These are phyloP conservation scores for Ceratotherium simum DNA, from an alignment of 2,113 vertebrate genomes.

Conservation along the genomic window DNA sequence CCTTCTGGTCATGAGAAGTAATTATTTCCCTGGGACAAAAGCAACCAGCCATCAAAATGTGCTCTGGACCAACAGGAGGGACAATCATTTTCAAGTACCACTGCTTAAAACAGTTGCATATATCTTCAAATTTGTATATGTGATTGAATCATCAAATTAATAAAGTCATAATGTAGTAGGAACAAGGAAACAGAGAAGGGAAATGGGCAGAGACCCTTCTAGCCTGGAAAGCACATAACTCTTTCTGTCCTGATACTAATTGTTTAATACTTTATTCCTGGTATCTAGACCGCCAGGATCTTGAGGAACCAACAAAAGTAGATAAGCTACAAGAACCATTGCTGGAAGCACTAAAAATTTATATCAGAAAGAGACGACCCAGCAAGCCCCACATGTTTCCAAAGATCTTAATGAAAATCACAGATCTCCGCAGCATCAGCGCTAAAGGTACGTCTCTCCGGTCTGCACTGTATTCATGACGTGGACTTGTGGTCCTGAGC, in stretches of 20 bases:
- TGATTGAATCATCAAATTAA: background rate
- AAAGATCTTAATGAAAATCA: slow-evolving; percentile 99
- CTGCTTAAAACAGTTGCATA: background rate
- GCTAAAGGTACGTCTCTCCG: slow-evolving; percentile 91
- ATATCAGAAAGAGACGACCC: slow-evolving; percentile 95
- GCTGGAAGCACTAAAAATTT: slow-evolving; percentile 97
- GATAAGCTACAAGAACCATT: slow-evolving; percentile 96
- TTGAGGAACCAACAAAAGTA: slow-evolving; percentile 96
- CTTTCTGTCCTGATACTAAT: background rate
- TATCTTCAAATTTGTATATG: background rate
- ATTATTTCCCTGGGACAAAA: background rate
- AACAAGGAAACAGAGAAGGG: background rate
- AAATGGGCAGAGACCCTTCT: background rate
- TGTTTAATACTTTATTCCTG: slow-evolving; percentile 9
- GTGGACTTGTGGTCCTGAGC: background rate
- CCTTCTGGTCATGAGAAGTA: slow-evolving; percentile 81
- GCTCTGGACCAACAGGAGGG: background rate
- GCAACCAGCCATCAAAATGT: background rate
- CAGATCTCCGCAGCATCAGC: slow-evolving; percentile 97
- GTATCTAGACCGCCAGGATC: slow-evolving; percentile 94
- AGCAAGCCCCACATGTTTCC: slow-evolving; percentile 98
- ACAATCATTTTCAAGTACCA: background rate
- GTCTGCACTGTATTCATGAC: fast-evolving
- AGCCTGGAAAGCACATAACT: background rate
- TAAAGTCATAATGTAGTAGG: background rate